Conservation (phyloP, 2,797 vertebrate species). For the Cyclura pinguis region DNA sequence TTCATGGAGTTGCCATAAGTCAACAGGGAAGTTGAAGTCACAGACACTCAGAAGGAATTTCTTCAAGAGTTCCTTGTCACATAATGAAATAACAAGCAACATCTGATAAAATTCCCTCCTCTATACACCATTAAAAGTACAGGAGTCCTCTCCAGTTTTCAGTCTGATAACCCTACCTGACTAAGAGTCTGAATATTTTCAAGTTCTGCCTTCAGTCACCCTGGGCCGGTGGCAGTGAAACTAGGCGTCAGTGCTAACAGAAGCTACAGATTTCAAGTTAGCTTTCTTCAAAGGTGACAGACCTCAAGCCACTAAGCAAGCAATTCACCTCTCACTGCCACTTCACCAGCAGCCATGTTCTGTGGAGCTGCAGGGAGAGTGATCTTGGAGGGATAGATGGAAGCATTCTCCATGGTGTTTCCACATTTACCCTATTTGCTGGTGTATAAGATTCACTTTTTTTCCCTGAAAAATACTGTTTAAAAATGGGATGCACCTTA, state of each 20-base stretch:
- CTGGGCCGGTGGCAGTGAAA: background rate
- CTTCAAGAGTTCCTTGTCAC: too few relatives aligned
- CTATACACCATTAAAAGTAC: too few relatives aligned
- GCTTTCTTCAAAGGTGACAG: background rate
- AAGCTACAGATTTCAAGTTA: background rate
- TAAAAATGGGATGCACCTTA: too few relatives aligned
- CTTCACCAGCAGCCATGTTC: background rate
- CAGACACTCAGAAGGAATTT: too few relatives aligned
- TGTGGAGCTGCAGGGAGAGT: background rate
- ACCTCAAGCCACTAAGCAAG: background rate
- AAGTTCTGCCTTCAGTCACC: background rate
- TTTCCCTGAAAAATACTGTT: too few relatives aligned
- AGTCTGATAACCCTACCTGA: background rate
- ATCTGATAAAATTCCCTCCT: too few relatives aligned
- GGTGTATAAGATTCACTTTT: too few relatives aligned
- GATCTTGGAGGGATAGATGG: background rate
- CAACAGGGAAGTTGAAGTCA: too few relatives aligned
- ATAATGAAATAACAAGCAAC: too few relatives aligned
- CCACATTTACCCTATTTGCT: background rate
- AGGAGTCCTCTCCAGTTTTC: background rate
- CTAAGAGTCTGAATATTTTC: background rate
- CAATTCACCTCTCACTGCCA: background rate
- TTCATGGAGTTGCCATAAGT: too few relatives aligned
- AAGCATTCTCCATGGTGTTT: background rate
- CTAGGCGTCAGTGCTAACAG: background rate